phyloP scores from a whole-genome alignment of 2,113 vertebrate species.

The Pogona vitticeps region DNA sequence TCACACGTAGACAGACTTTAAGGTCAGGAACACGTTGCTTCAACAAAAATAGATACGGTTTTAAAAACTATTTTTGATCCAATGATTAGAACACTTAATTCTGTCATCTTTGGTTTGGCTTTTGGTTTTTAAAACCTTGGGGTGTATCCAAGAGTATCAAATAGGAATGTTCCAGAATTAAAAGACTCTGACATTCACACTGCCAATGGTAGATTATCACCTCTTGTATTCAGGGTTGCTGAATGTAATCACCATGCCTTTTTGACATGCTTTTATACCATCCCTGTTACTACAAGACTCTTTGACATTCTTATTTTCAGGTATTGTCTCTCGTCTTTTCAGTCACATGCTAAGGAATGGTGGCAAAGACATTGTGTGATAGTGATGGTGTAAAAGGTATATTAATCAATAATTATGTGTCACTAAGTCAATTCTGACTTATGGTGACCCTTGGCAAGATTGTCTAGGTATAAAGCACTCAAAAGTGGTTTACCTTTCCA shows the following conservation, averaged over 20 bases:
- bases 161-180: neutral
- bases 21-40: slow-evolving; percentile 30
- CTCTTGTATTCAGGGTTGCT: no score
- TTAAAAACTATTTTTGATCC: slow-evolving; percentile 20
- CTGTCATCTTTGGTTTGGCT: neutral
- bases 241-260: no score
- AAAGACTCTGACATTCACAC: neutral
- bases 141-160: neutral
- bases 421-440: neutral
- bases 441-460: no score
- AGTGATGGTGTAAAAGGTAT: no score
- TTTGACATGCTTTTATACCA: no score
- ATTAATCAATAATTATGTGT: neutral
- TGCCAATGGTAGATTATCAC: neutral
- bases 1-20: slow-evolving; percentile 5
- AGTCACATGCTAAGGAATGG: neutral
- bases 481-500: no score
- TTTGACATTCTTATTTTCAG: neutral
- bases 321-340: neutral
- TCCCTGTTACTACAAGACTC: no score
- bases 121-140: neutral
- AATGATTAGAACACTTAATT: slow-evolving; percentile 12
- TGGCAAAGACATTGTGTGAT: neutral
- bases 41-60: slow-evolving; percentile 20
- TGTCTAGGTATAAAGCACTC: no score